Evolutionary conservation across 2,888 invertebrate genomes (phyloP), one percentile per base, ranked within the genome.

Genomic region (Eupithecia dodoneata): DNA sequence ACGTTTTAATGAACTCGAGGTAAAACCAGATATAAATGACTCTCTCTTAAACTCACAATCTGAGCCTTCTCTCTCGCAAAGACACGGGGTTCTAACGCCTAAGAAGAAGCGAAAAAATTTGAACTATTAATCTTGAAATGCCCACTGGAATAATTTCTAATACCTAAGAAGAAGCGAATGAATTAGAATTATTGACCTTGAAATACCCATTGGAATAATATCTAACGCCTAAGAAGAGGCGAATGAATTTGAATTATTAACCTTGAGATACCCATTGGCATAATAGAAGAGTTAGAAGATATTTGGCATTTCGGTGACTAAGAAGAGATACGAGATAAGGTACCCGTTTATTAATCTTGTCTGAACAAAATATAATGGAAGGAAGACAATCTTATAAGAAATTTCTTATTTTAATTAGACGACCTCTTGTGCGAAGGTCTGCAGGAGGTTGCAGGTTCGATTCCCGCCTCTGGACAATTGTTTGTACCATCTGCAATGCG

Each of bases 61-160:
- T 45, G 44, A 41, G 2, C 10, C 44, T 15, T 44, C 45, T 2
- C 4, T 12, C 63, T 69, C 4, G 15, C 42, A n/a, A 30, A 47
- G 70, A 10, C 47, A 70, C 6, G 70, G 70, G n/a, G 47, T 70
- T 47, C 9, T 70, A 10, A 47, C 79, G 47, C 80, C 82, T 10
- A 80, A 76, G n/a, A 85, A 83, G 76, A 82, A 76, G 59, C 76
- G 71, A 49, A 85, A 80, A 69, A 83, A 81, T 70, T 83, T 76
- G 72, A 44, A 6, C 1, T 6, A 30, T 30, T 30, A 1, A 30
- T 1, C 30, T 30, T 30, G 30, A 30, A 30, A 30, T 30, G 1
- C 30, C 30, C 30, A 30, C 1, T 30, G 30, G 30, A 30, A 30
- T 30, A 30, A 30, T 30, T 1, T 47, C 9, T 70, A 10, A 47